Percentiles rank a stretch among this genome's conserved stretches.
Conservation (phyloP, 1,140 invertebrate species). For the Diabrotica virgifera region DNA sequence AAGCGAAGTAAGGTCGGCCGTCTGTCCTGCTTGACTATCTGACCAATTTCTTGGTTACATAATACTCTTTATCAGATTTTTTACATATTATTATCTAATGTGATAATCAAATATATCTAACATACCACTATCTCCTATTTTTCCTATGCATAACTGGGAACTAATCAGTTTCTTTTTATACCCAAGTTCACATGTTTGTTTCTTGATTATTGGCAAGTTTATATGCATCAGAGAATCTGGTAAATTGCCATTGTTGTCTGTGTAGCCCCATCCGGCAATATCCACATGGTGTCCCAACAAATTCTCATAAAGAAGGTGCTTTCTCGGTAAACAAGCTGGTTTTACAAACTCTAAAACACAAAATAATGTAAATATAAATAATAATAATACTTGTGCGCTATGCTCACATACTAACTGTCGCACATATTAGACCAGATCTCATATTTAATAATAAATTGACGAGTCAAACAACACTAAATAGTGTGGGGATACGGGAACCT, state of each 20-base stretch:
- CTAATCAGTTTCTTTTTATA: conserved; percentile 12
- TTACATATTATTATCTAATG: background rate
- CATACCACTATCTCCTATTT: conserved; percentile 34
- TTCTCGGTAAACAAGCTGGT: conserved; percentile 29
- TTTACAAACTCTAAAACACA: conserved; percentile 25
- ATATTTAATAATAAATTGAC: too few relatives aligned
- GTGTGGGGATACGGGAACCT: too few relatives aligned
- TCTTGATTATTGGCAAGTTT: conserved; percentile 20
- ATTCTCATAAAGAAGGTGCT: background rate
- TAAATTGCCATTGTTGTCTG: background rate
- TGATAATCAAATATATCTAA: background rate
- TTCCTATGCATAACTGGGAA: conserved; percentile 17
- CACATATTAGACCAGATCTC: too few relatives aligned
- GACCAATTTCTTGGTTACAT: too few relatives aligned
- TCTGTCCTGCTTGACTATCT: too few relatives aligned
- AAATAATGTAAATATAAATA: too few relatives aligned
- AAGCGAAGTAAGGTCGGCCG: too few relatives aligned
- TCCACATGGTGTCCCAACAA: conserved; percentile 7
- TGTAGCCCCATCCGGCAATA: conserved; percentile 29
- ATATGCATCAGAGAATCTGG: conserved; percentile 28
- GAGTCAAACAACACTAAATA: too few relatives aligned
- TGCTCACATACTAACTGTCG: too few relatives aligned
- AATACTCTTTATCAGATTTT: too few relatives aligned
- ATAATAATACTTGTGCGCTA: too few relatives aligned
- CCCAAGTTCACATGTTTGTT: conserved; percentile 15